Conservation (phyloP, 2,888 invertebrate genomes). For the Amblyjoppa proteus region DNA sequence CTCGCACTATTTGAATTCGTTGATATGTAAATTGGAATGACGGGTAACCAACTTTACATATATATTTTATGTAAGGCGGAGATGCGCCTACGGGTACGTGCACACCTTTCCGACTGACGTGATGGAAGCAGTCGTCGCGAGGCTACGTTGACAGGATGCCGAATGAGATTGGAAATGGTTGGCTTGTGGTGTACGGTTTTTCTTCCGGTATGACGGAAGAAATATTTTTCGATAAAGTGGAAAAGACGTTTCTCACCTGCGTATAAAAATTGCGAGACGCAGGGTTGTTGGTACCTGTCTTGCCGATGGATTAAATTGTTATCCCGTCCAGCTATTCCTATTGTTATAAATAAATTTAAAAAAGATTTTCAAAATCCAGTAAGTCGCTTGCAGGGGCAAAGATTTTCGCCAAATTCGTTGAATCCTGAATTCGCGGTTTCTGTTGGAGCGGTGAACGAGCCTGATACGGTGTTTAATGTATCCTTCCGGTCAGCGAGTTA, state of each 20-base stretch:
- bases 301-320: background rate
- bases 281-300: background rate
- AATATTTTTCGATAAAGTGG: background rate
- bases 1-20: slow-evolving; percentile 35
- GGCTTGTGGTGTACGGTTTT: slow-evolving; percentile 17
- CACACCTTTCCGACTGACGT: slow-evolving; percentile 23
- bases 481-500: slow-evolving; percentile 68
- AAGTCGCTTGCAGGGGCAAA: background rate
- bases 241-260: background rate
- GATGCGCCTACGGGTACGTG: slow-evolving; percentile 16
- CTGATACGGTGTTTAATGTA: slow-evolving; percentile 25
- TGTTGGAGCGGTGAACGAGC: background rate
- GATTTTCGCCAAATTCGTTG: background rate
- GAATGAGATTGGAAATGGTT: slow-evolving; percentile 17
- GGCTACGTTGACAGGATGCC: slow-evolving; percentile 9
- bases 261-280: background rate
- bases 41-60: slow-evolving; percentile 48
- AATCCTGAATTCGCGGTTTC: background rate
- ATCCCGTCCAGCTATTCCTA: background rate
- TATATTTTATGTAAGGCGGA: slow-evolving; percentile 31
- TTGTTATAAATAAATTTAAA: background rate
- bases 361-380: too few species aligned
- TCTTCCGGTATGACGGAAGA: background rate
- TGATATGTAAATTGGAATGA: slow-evolving; percentile 42
- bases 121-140: slow-evolving; percentile 7